Base-by-base conservation (phyloP, 2,888 invertebrate genomes). In the Cosmorhoe ocellata region DNA sequence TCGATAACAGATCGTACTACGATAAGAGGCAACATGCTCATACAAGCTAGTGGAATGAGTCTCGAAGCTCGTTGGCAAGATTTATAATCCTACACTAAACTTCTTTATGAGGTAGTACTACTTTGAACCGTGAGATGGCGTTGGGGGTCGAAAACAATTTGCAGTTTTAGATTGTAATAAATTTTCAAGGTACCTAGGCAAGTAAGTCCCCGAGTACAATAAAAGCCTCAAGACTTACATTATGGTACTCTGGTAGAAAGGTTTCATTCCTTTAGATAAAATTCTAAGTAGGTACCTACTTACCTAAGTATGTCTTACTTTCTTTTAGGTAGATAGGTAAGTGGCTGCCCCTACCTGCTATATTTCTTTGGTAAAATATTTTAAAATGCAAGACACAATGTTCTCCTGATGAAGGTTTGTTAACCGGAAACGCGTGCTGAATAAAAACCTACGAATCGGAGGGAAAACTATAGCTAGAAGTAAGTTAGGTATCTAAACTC, bases 121-220 rank as follows among this genome's bases (percentile, higher is more conserved):
- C 12, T 3, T 27, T 32, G 18, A 42, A 27, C 33, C 49, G 53
- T 40, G 49, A 61, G 61, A 53, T 56, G 59, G 54, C 59, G 47
- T 34, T 8, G 3, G 59, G 54, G 56, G 47, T 34, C n/a, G 3
- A 26, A n/a, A 26, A 7, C n/a, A 28, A 28, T 13, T 9, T 4
- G n/a, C n/a, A n/a, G n/a, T n/a, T n/a, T n/a, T n/a, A n/a, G n/a
- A n/a, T n/a, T n/a, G n/a, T n/a, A n/a, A n/a, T 11, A 6, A 12
- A 18, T 18, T 18, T 4, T 18, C n/a, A n/a, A n/a, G n/a, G n/a
- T n/a, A n/a, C n/a, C n/a, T n/a, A n/a, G n/a, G n/a, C n/a, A n/a
- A n/a, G n/a, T n/a, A n/a, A n/a, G n/a, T n/a, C n/a, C n/a, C n/a
- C n/a, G n/a, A n/a, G n/a, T n/a, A n/a, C n/a, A n/a, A n/a, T n/a